Percentiles rank a stretch among this genome's conserved stretches.
These are phyloP conservation scores for Syritta pipiens DNA, from an alignment of 2,888 invertebrate species.

Conservation along the genomic window DNA sequence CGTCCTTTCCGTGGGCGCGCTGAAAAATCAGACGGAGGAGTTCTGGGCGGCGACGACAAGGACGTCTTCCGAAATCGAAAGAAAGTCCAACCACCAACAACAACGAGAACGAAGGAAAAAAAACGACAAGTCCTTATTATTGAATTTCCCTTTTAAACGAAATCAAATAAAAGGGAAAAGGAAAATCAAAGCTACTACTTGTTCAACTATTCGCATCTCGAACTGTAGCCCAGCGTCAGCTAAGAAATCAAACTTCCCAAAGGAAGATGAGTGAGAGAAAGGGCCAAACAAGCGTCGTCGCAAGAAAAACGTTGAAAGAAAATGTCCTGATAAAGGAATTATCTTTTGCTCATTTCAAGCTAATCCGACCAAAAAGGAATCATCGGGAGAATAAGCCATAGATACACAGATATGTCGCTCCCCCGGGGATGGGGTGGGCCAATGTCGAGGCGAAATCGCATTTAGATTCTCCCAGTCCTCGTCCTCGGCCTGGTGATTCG, in stretches of 20 bases:
- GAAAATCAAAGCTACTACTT: constrained; percentile 53
- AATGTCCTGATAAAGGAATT: constrained; percentile 63
- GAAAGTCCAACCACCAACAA: constrained; percentile 33
- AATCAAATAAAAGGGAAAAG: constrained; percentile 56
- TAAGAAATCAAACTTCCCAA: constrained; percentile 17
- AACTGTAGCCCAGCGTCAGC: constrained; percentile 4
- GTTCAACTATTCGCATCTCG: constrained; percentile 39
- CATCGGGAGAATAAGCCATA: constrained; percentile 37
- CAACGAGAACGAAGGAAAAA: constrained; percentile 19
- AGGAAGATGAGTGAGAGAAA: constrained; percentile 17
- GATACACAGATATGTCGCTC: constrained; percentile 3
- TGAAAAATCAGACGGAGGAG: constrained; percentile 50
- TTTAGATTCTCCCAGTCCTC: constrained; percentile 40
- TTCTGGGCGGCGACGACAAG: constrained; percentile 28
- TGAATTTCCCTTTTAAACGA: constrained; percentile 65
- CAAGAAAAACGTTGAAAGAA: constrained; percentile 3
- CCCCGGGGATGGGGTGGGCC: neutral
- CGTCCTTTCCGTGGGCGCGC: neutral
- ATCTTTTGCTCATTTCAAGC: constrained; percentile 67
- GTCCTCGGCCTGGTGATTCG: constrained; percentile 45
- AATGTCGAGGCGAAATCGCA: constrained; percentile 36
- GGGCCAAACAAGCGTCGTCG: neutral
- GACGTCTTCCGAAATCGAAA: constrained; percentile 5
- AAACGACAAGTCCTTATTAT: constrained; percentile 63
- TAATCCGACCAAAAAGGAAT: constrained; percentile 57